Evolutionary conservation across 2,113 vertebrate species (phyloP).

Genomic region (Dipodomys spectabilis): DNA sequence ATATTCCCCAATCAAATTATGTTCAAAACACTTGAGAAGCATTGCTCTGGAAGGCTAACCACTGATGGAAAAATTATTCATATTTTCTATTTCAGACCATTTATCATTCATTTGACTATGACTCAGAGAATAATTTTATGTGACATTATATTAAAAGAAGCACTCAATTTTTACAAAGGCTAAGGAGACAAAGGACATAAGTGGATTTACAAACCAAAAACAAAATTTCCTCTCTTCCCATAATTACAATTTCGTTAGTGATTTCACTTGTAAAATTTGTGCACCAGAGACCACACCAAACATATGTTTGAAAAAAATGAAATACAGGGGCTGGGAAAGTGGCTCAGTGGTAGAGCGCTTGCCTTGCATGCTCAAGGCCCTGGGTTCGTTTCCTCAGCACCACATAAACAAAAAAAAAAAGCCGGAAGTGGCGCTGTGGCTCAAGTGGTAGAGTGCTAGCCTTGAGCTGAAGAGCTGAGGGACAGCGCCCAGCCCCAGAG

Average conservation of each 20-base stretch:
- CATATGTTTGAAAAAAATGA: not conserved
- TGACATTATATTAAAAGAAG: not conserved
- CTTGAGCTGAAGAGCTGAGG: no score
- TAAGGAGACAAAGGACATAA: not conserved
- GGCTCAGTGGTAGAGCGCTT: no score
- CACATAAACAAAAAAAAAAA: no score
- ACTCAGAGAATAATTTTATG: conserved; percentile 8
- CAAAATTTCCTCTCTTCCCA: not conserved
- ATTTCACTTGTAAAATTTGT: not conserved
- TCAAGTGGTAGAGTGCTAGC: no score
- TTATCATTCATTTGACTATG: not conserved
- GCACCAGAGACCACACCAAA: not conserved
- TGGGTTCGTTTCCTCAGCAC: no score
- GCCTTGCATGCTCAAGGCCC: no score
- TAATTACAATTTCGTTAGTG: not conserved
- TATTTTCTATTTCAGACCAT: not conserved
- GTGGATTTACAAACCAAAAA: not conserved
- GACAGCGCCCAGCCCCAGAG: no score
- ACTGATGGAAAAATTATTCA: not conserved
- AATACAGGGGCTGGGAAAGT: no score
- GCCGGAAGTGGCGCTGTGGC: no score
- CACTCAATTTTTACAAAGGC: not conserved
- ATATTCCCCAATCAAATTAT: not conserved
- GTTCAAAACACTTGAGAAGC: not conserved
- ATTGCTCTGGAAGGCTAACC: not conserved